Conservation (phyloP, 2,888 invertebrate genomes). For the Notocelia uddmanniana region DNA sequence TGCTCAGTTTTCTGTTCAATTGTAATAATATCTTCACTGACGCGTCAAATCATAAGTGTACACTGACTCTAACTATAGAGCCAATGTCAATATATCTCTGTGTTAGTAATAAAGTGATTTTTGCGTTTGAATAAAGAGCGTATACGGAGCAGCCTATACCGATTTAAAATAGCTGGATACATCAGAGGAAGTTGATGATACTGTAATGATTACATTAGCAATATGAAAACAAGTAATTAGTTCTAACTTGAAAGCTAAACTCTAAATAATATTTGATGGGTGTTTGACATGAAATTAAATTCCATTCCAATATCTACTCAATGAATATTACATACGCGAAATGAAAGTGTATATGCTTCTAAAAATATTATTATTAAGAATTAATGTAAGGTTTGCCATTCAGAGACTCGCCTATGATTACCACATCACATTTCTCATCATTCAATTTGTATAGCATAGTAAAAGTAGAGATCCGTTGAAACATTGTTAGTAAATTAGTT, state of each 20-base stretch:
- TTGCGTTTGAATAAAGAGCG: neutral
- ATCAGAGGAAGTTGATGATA: neutral
- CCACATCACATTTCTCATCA: slow-evolving; percentile 14
- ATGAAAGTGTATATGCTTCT: slow-evolving; percentile 5
- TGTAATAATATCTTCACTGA: neutral
- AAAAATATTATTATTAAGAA: slow-evolving; percentile 17
- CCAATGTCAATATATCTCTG: neutral
- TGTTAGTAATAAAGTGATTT: neutral
- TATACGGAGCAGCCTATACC: neutral
- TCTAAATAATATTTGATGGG: neutral
- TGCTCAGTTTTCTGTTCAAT: neutral
- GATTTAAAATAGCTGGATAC: neutral
- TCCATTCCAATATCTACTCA: neutral
- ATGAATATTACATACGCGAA: neutral
- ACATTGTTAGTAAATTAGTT: slow-evolving; percentile 14
- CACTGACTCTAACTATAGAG: neutral
- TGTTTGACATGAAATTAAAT: neutral
- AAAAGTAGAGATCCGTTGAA: neutral
- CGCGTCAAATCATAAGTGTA: neutral
- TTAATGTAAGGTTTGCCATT: slow-evolving; percentile 28
- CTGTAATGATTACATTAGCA: neutral
- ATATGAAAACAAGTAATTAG: neutral
- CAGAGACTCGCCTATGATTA: slow-evolving; percentile 5
- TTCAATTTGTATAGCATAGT: slow-evolving; percentile 7
- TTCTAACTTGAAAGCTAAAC: neutral